Evolutionary conservation across 2,113 vertebrate species (phyloP).

Genomic region (Ceratotherium simum): DNA sequence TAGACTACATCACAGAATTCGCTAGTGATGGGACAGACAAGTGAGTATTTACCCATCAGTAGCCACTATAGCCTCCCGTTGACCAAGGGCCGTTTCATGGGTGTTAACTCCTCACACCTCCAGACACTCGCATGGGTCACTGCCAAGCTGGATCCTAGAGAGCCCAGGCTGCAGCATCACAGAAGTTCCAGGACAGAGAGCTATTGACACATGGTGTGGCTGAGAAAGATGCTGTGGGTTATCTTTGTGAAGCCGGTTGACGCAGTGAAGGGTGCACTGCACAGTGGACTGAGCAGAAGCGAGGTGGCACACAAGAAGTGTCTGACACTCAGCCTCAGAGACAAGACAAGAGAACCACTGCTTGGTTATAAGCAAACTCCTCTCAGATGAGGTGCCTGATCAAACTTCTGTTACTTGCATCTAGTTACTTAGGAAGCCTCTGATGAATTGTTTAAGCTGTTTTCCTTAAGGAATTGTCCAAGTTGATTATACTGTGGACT

Average conservation of each 20-base stretch:
- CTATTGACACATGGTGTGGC: rapidly evolving
- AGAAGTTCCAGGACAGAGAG: not conserved
- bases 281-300: not conserved
- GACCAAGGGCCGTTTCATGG: rapidly evolving
- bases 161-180: rapidly evolving
- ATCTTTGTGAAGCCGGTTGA: not conserved
- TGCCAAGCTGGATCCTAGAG: not conserved
- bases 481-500: not conserved
- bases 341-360: not conserved
- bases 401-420: not conserved
- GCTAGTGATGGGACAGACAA: not conserved
- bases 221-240: too few relatives aligned
- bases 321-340: not conserved
- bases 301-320: not conserved
- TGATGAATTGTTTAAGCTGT: not conserved
- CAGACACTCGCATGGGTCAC: not conserved
- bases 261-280: rapidly evolving
- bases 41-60: not conserved
- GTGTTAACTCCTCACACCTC: not conserved
- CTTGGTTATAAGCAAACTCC: not conserved
- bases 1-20: not conserved
- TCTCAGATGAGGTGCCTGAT: not conserved
- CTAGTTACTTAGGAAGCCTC: not conserved
- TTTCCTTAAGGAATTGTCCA: not conserved
- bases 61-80: rapidly evolving